Evolutionary conservation across 2,113 vertebrate species (phyloP).

Genomic region (Cinclus cinclus): DNA sequence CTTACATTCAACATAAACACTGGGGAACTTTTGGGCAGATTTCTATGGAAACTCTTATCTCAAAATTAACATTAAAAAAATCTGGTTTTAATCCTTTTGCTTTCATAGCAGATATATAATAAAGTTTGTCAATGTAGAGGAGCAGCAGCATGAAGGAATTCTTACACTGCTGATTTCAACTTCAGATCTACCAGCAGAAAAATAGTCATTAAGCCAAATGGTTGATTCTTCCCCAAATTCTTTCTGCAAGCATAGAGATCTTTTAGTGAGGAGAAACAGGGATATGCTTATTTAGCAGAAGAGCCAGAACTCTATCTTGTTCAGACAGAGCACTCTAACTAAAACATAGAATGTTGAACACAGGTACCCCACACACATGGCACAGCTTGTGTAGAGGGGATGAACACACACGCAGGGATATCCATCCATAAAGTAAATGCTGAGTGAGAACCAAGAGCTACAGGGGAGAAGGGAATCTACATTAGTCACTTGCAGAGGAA

Average conservation of each 20-base stretch:
- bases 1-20: background rate
- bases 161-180: background rate
- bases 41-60: background rate
- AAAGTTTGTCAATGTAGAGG: background rate
- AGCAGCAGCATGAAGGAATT: background rate
- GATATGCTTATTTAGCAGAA: background rate
- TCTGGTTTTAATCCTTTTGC: background rate
- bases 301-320: background rate
- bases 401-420: background rate
- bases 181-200: background rate
- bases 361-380: fast-evolving
- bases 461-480: background rate
- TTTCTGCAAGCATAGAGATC: background rate
- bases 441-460: background rate
- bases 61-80: background rate
- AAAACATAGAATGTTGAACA: fast-evolving
- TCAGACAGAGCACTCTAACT: background rate
- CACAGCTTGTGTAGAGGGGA: background rate
- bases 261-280: background rate
- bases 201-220: background rate
- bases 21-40: background rate
- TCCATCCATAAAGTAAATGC: background rate
- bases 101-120: background rate
- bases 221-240: background rate
- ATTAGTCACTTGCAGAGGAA: background rate